These are phyloP conservation scores for Syrista parreyssii DNA, from an alignment of 2,888 invertebrate species.

Conservation along the genomic window DNA sequence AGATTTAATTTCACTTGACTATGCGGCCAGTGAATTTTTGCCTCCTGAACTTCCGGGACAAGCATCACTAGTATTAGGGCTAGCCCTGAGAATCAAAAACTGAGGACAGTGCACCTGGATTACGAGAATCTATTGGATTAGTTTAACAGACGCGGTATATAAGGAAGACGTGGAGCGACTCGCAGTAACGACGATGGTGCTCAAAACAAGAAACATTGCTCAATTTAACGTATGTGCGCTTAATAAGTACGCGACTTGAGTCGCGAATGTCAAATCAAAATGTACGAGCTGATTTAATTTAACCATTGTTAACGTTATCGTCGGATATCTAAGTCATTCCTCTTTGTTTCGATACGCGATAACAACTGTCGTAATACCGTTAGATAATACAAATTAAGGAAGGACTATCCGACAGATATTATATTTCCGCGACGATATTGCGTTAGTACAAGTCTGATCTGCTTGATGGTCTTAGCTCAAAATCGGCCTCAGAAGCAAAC, in stretches of 20 bases:
- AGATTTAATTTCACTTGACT: background rate
- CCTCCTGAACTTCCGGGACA: background rate
- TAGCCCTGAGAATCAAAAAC: background rate
- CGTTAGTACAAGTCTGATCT: background rate
- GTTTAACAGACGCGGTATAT: conserved; percentile 5
- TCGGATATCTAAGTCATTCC: background rate
- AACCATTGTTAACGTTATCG: background rate
- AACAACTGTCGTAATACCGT: background rate
- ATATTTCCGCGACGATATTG: background rate
- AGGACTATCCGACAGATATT: background rate
- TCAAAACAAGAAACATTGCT: conserved; percentile 33
- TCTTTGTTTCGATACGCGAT: background rate
- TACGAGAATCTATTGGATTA: background rate
- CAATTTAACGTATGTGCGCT: conserved; percentile 29
- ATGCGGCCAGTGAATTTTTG: background rate
- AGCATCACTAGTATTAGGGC: background rate
- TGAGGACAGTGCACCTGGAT: background rate
- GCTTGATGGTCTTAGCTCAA: background rate
- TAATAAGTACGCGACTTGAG: conserved; percentile 6
- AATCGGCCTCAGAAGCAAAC: background rate
- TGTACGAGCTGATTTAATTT: background rate
- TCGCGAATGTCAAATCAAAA: background rate
- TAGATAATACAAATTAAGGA: background rate
- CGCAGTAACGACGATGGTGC: conserved; percentile 24
- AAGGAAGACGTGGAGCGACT: background rate